phyloP scores from a whole-genome alignment of 2,797 vertebrate species.

The Crax fasciolata region DNA sequence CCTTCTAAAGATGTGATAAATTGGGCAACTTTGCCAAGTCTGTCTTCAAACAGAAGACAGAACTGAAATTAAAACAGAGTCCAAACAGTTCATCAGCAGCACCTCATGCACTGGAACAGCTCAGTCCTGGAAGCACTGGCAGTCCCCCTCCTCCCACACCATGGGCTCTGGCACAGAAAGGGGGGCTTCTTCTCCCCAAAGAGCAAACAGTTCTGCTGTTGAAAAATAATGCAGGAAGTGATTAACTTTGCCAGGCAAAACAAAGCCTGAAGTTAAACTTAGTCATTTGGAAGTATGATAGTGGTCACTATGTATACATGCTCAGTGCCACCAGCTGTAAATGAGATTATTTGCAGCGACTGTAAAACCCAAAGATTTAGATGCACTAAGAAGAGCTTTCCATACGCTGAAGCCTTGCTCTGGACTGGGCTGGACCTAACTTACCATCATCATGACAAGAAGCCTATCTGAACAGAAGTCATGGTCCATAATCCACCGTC shows the following conservation, averaged over 20 bases:
- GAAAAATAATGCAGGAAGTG: slow-evolving; percentile 5
- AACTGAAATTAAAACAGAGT: slow-evolving; percentile 52
- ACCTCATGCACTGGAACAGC: background rate
- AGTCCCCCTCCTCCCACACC: background rate
- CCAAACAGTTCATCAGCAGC: background rate
- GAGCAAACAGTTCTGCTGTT: background rate
- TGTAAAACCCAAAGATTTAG: background rate
- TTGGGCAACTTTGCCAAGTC: slow-evolving; percentile 56
- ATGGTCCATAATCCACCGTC: no score
- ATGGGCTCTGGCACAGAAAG: fast-evolving
- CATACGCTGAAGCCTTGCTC: background rate
- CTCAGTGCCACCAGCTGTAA: background rate
- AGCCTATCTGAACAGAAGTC: background rate
- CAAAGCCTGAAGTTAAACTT: slow-evolving; percentile 58
- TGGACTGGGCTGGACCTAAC: fast-evolving
- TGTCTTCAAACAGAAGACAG: slow-evolving; percentile 38
- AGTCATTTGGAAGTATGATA: slow-evolving; percentile 44
- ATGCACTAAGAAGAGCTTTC: background rate
- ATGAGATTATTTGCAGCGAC: slow-evolving; percentile 23
- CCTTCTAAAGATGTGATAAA: slow-evolving; percentile 67
- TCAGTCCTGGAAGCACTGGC: fast-evolving
- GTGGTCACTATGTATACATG: background rate
- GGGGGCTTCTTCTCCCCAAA: background rate
- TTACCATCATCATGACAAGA: background rate
- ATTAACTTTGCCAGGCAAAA: slow-evolving; percentile 62